A percentile compares a stretch with the other conserved stretches of the same genome.
Conservation (phyloP, 2,888 invertebrate species). For the Lydus trimaculatus region DNA sequence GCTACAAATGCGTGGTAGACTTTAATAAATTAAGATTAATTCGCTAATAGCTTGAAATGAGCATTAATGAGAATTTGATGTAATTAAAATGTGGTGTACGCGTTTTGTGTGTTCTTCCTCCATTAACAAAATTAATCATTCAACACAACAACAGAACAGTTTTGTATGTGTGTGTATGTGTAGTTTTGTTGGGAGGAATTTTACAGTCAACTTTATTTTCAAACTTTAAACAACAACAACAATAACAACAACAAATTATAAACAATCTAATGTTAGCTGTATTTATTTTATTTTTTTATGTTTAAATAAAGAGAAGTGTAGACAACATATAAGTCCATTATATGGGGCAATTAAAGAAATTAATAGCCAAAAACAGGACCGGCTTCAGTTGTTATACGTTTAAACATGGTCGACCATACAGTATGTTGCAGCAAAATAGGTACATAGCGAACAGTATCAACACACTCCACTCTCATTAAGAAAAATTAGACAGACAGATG, state of each 20-base stretch:
- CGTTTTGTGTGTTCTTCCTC: background rate
- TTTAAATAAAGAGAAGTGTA: background rate
- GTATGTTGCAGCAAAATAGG: no score
- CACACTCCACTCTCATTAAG: no score
- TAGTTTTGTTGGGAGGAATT: no score
- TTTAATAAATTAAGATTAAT: background rate
- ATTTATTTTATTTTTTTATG: background rate
- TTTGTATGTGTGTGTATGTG: no score
- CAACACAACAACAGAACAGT: background rate
- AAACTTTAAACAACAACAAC: background rate
- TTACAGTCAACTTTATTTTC: background rate
- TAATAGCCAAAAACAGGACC: background rate
- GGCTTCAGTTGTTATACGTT: background rate
- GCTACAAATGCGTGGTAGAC: background rate
- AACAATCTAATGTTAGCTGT: background rate
- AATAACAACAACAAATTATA: background rate
- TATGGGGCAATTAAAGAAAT: background rate
- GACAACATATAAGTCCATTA: background rate
- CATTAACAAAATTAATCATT: background rate
- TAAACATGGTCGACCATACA: no score
- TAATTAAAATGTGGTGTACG: background rate
- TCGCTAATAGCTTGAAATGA: background rate
- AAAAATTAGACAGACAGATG: no score
- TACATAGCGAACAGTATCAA: no score
- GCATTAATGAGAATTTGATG: background rate